Percentiles rank a stretch among this genome's conserved stretches.
Evolutionary conservation across 2,113 vertebrate species (phyloP).

Genomic region (Pogona vitticeps): DNA sequence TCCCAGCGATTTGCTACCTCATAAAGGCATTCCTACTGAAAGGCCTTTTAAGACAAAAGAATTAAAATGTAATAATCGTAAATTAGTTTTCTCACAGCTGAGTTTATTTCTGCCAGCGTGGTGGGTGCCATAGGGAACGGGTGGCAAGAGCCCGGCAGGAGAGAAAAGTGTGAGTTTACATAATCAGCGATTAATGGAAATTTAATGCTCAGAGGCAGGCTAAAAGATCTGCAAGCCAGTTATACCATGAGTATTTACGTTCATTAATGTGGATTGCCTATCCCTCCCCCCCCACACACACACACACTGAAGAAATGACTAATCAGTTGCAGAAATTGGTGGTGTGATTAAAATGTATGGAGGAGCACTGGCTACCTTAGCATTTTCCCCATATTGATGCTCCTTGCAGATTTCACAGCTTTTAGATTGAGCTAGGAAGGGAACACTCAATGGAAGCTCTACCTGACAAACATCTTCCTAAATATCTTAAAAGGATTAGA

Average conservation of each 20-base stretch:
- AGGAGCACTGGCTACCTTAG: neutral
- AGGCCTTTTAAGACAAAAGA: conserved; percentile 43
- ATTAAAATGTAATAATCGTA: conserved; percentile 28
- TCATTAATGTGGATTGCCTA: neutral
- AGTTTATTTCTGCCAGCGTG: conserved; percentile 40
- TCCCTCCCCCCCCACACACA: too few species aligned
- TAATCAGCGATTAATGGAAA: conserved; percentile 48
- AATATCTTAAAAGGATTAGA: neutral
- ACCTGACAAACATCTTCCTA: neutral
- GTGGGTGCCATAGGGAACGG: conserved; percentile 27
- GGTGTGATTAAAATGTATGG: neutral
- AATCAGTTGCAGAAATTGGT: neutral
- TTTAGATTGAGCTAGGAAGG: neutral
- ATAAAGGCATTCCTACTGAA: conserved; percentile 33
- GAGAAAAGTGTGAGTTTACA: conserved; percentile 41
- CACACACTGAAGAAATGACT: neutral
- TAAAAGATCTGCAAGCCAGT: neutral
- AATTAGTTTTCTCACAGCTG: conserved; percentile 38
- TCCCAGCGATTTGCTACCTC: conserved; percentile 37
- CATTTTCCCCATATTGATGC: neutral
- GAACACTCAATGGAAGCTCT: neutral
- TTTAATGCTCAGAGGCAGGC: conserved; percentile 10
- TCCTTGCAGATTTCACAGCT: neutral
- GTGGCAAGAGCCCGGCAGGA: conserved; percentile 29
- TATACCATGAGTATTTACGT: conserved; percentile 11